Evolutionary conservation across 2,113 vertebrate genomes (phyloP).

Genomic region (Macrotis lagotis): DNA sequence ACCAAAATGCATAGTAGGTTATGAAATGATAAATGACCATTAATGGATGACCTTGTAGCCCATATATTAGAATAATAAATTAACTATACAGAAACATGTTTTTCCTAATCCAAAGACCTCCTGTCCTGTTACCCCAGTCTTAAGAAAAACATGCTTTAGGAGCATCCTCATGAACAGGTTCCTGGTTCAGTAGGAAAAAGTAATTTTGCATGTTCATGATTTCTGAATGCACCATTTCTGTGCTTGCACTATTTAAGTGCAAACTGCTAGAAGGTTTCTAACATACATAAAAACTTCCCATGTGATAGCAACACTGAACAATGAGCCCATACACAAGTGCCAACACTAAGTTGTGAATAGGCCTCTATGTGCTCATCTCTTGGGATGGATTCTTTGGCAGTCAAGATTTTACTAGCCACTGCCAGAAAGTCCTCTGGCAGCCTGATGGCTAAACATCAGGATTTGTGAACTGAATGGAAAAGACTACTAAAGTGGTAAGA

Average conservation of each 20-base stretch:
- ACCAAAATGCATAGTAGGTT: constrained; percentile 86
- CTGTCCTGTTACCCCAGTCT: constrained; percentile 52
- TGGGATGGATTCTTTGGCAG: constrained; percentile 54
- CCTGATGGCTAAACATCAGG: constrained; percentile 47
- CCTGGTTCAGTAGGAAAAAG: constrained; percentile 68
- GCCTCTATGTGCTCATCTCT: constrained; percentile 40
- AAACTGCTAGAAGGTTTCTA: constrained; percentile 62
- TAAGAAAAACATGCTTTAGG: constrained; percentile 57
- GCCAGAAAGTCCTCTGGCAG: constrained; percentile 50
- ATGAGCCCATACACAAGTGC: neutral
- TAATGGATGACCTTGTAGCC: constrained; percentile 71
- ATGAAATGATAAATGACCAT: constrained; percentile 84
- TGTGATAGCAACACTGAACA: constrained; percentile 54
- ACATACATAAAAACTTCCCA: constrained; percentile 46
- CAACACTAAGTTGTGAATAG: constrained; percentile 30
- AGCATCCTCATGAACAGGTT: constrained; percentile 66
- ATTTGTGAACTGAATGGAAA: constrained; percentile 64
- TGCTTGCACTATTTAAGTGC: constrained; percentile 64
- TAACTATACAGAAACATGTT: constrained; percentile 72
- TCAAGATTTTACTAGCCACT: constrained; percentile 51
- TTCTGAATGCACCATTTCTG: constrained; percentile 53
- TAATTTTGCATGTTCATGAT: constrained; percentile 64
- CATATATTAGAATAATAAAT: constrained; percentile 77
- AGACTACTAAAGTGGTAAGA: constrained; percentile 66
- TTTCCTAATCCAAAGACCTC: constrained; percentile 67